A percentile compares a stretch with the other conserved stretches of the same genome.
Conservation (phyloP, 53 echinoderm and acorn worm species). For the Henricia sp. region DNA sequence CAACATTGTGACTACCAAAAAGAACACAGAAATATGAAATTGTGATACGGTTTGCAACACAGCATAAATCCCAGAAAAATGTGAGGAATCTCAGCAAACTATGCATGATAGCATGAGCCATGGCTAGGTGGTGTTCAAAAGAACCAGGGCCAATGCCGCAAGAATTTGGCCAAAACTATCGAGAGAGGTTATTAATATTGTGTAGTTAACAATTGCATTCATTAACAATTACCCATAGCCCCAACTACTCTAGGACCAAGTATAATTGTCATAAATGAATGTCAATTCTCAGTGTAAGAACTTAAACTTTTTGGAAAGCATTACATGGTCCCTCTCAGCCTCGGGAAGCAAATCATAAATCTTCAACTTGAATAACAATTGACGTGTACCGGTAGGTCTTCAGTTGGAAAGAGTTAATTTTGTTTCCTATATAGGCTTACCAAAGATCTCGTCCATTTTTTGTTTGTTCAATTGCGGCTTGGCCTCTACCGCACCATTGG, state of each 20-base stretch:
- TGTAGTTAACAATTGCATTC: neutral
- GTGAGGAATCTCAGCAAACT: neutral
- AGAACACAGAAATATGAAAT: neutral
- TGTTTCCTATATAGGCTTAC: conserved; percentile 39
- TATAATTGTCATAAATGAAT: neutral
- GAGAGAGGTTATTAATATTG: neutral
- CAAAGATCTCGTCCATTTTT: conserved; percentile 33
- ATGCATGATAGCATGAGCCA: neutral
- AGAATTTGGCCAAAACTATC: neutral
- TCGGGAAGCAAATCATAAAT: neutral
- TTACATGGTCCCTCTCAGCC: neutral
- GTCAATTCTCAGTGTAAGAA: neutral
- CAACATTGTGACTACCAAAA: neutral
- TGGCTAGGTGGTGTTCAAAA: neutral
- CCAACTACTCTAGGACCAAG: neutral
- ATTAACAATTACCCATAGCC: conserved; percentile 1
- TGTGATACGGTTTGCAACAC: neutral
- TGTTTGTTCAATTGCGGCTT: conserved; percentile 9
- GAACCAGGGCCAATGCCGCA: neutral
- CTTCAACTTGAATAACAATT: neutral
- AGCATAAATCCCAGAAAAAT: neutral
- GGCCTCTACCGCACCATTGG: conserved; percentile 20
- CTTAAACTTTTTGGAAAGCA: neutral
- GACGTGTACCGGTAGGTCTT: neutral
- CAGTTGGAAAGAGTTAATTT: conserved; percentile 1